Evolutionary conservation across 2,888 invertebrate species (phyloP).

Genomic region (Nemapogon koenigi): DNA sequence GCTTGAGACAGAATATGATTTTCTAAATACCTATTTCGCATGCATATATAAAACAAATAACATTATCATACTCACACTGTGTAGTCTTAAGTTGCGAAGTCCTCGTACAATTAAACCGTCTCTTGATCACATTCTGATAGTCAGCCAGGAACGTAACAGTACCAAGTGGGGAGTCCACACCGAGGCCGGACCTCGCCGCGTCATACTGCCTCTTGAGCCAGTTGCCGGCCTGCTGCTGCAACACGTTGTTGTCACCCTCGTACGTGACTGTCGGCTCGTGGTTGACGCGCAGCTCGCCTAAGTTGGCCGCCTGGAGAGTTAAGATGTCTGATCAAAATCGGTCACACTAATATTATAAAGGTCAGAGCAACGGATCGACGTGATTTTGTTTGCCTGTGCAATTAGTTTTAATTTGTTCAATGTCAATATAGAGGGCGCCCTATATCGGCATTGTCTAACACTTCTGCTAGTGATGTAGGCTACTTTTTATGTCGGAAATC

Average conservation of each 20-base stretch:
- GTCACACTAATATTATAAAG: too few species aligned
- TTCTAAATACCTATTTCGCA: too few species aligned
- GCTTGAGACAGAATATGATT: too few species aligned
- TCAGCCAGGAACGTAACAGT: constrained; percentile 71
- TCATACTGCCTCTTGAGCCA: constrained; percentile 79
- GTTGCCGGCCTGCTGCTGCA: constrained; percentile 89
- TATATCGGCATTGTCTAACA: not conserved
- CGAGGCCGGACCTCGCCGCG: constrained; percentile 38
- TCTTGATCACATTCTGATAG: constrained; percentile 19
- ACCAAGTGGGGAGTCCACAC: constrained; percentile 71
- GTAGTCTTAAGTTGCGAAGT: constrained; percentile 32
- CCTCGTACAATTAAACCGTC: constrained; percentile 24
- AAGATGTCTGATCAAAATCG: not conserved
- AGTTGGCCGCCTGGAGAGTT: constrained; percentile 69
- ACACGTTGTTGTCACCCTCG: constrained; percentile 93
- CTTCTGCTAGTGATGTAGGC: too few species aligned
- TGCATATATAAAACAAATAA: too few species aligned
- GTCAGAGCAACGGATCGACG: too few species aligned
- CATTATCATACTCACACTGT: constrained; percentile 37
- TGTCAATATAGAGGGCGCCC: too few species aligned
- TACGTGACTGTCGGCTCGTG: constrained; percentile 92
- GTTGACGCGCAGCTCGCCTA: constrained; percentile 84
- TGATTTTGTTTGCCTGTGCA: too few species aligned
- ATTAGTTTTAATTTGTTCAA: too few species aligned
- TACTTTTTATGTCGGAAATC: too few species aligned